Evolutionary conservation across 2,797 vertebrate species (phyloP), one percentile per base, ranked within the genome.

Genomic region (Microcaecilia unicolor): DNA sequence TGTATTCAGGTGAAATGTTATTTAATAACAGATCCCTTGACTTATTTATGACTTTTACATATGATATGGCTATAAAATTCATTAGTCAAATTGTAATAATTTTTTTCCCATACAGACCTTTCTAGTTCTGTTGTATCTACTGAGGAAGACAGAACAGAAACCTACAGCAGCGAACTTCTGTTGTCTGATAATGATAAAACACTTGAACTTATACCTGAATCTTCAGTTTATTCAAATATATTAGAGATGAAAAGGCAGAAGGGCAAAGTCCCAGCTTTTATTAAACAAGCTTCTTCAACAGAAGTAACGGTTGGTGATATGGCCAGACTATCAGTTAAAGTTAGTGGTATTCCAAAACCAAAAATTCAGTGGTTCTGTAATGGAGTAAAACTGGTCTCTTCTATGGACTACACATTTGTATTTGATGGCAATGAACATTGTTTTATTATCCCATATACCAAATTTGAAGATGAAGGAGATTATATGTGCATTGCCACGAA

Each of bases 131-230:
- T 80, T 83, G 82, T 64, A 37, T 69, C 83, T 83, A 81, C 88
- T 55, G 78, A 89, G 72, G 88, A 94, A 57, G 73, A 85, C 64
- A 82, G 75, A 74, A 81, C 75, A 64, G 80, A 87, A 70, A 78
- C 75, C 72, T 88, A 72, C 89, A 88, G 67, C 76, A 84, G 72
- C 53, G 43, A 74, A 54, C 77, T 92, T 66, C 83, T 76, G 37
- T 81, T 97, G 68, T 62, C 74, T 52, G 63, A 84, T 35, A 86
- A 65, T 80, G 66, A 80, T 9, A 87, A 85, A 92, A 91, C 88
- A 89, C 85, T 91, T 90, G 91, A 96, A 84, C 86, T 89, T 82
- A 68, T 79, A 63, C 82, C 91, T 91, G 91, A 87, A 64, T 56
- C 84, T 51, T 75, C 90, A 81, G 64, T 55, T 64, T 83, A 81